A percentile compares a stretch with the other conserved stretches of the same genome.
phyloP scores from a whole-genome alignment of 37 sponge, comb jelly and placozoan species.

The Chondrosia reniformis region DNA sequence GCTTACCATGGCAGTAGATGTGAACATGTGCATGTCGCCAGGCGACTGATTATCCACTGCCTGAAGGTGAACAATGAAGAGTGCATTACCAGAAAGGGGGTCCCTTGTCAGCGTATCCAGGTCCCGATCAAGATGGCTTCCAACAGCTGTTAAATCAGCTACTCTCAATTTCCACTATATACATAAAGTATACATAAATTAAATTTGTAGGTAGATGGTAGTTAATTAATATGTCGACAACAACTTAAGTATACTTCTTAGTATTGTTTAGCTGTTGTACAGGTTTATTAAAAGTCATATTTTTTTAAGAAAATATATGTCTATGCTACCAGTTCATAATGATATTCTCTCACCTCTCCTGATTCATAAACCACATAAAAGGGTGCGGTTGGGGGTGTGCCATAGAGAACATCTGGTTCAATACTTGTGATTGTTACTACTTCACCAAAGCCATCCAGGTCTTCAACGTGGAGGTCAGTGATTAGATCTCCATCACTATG shows the following conservation, averaged over 20 bases:
- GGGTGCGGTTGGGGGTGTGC: too few relatives aligned
- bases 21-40: not conserved
- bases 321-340: too few relatives aligned
- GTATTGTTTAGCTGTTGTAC: too few relatives aligned
- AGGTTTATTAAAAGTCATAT: too few relatives aligned
- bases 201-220: not conserved
- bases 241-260: too few relatives aligned
- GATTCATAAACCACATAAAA: too few relatives aligned
- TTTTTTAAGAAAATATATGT: too few relatives aligned
- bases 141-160: not conserved
- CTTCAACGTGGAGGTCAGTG: not conserved
- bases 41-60: not conserved
- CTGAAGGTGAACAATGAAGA: not conserved
- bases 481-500: not conserved
- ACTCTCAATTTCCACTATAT: conserved; percentile 8
- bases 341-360: too few relatives aligned
- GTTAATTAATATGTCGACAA: too few relatives aligned
- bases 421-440: not conserved
- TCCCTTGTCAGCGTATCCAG: not conserved
- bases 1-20: not conserved
- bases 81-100: conserved; percentile 1
- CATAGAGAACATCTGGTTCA: not conserved
- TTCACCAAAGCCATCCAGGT: conserved; percentile 22
- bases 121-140: not conserved
- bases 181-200: not conserved